Base-by-base conservation (phyloP, 2,113 vertebrate genomes). In the Eurypyga helias region DNA sequence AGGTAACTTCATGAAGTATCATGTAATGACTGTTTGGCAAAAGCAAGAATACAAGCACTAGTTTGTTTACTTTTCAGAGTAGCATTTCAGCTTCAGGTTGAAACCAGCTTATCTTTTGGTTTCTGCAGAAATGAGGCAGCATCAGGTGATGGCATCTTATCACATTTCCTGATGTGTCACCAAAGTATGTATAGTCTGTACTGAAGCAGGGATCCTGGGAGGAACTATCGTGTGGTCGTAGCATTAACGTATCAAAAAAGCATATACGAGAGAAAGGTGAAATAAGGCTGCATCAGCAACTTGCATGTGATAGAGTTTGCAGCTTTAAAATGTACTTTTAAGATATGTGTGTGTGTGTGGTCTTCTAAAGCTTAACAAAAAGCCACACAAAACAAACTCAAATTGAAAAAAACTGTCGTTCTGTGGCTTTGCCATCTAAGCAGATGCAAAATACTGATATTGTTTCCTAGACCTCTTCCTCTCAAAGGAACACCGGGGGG, bases 71-170 rank as follows among this genome's bases (percentile, higher is more conserved):
- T 96, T 96, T 95, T 87, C 90, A 91, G 93, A 92, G 93, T 87
- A 97, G 96, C 89, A 84, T 95, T 97, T 91, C 96, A 96, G 90
- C 78, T 91, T 96, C 91, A 96, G 96, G 94, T 97, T 97, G 96
- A 96, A 97, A 96, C 96, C 96, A 97, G 75, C 58, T 94, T 96
- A 96, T 96, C 91, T 96, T 97, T 96, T 95, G 96, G 96, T 96
- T 97, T 96, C 94, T 97, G 91, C 95, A 97, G 96, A 97, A 95
- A 96, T 87, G 95, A 97, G 95, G 82, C 95, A 97, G 79, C 96
- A 97, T 97, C 96, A 97, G 96, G 96, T 97, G 96, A 97, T 93
- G 95, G 92, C 96, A 97, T 95, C 95, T 90, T 75, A 97, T 95
- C 96, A 96, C 96, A 97, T 97, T 97, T 89, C 95, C 96, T 97